A percentile compares a stretch with the other conserved stretches of the same genome.
phyloP scores from a whole-genome alignment of 1,140 invertebrate species.

The Drosophila grimshawi region DNA sequence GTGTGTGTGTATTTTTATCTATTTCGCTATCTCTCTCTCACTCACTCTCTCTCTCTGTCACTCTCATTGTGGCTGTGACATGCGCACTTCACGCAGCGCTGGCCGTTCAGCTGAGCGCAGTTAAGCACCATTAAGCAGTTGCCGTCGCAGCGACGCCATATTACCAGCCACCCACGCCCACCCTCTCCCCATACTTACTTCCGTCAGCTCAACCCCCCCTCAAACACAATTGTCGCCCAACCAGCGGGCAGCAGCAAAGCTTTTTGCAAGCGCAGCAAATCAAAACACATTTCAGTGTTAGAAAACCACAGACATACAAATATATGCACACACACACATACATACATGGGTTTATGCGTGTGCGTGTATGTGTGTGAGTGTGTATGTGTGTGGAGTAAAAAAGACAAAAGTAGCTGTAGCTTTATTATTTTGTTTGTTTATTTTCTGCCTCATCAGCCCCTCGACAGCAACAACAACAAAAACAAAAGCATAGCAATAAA shows the following conservation, averaged over 20 bases:
- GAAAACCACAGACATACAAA: conserved; percentile 35
- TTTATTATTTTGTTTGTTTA: conserved; percentile 30
- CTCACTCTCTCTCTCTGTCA: conserved; percentile 23
- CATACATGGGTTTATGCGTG: conserved; percentile 19
- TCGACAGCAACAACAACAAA: conserved; percentile 40
- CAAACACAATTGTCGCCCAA: conserved; percentile 47
- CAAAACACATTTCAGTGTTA: conserved; percentile 80
- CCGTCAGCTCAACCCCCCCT: conserved; percentile 8
- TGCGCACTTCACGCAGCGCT: conserved; percentile 72
- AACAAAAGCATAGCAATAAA: conserved; percentile 35
- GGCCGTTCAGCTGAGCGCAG: conserved; percentile 45
- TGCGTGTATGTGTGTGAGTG: conserved; percentile 35
- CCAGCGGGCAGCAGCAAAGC: conserved; percentile 71
- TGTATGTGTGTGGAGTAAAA: conserved; percentile 38
- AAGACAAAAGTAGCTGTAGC: conserved; percentile 46
- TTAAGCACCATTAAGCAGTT: conserved; percentile 78
- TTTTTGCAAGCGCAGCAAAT: conserved; percentile 80
- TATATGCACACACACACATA: conserved; percentile 11
- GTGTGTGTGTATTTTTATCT: conserved; percentile 10
- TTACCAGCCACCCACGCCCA: conserved; percentile 23
- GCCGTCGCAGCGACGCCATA: conserved; percentile 67
- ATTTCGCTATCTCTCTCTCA: conserved; percentile 25
- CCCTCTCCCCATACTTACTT: not conserved
- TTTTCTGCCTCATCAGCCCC: conserved; percentile 53
- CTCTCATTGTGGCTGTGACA: conserved; percentile 42